Evolutionary conservation across 2,888 invertebrate species (phyloP).

Genomic region (Brenthis ino): DNA sequence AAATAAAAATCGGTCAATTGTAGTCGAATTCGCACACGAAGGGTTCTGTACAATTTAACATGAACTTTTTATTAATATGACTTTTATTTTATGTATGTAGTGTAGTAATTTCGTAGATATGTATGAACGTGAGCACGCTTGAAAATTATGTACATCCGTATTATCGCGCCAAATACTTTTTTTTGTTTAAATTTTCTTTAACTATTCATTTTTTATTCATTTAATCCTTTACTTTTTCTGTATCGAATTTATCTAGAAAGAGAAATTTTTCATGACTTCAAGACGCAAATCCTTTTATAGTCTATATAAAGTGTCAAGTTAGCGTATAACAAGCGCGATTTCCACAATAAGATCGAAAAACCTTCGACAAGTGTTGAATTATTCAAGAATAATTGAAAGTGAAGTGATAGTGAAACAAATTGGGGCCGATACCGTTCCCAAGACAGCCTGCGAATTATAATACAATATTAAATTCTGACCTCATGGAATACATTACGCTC

Average conservation of each 20-base stretch:
- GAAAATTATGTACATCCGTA: no score
- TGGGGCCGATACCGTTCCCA: slow-evolving; percentile 60
- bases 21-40: no score
- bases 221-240: background rate
- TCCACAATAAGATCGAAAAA: slow-evolving; percentile 61
- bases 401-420: slow-evolving; percentile 63
- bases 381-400: slow-evolving; percentile 75
- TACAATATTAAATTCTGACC: slow-evolving; percentile 63
- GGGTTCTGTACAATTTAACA: no score
- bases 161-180: no score
- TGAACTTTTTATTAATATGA: no score
- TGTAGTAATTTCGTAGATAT: no score
- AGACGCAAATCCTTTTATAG: slow-evolving; percentile 21
- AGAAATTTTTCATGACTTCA: background rate
- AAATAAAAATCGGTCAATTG: no score
- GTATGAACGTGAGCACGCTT: no score
- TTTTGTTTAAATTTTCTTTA: no score
- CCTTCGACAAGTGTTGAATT: slow-evolving; percentile 60
- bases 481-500: no score
- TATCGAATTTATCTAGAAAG: background rate
- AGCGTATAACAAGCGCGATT: slow-evolving; percentile 48
- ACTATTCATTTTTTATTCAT: no score
- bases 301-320: slow-evolving; percentile 44
- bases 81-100: no score
- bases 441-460: slow-evolving; percentile 66